A percentile compares a stretch with the other conserved stretches of the same genome.
Evolutionary conservation across 2,797 vertebrate species (phyloP).

Genomic region (Gobionotothen gibberifrons): DNA sequence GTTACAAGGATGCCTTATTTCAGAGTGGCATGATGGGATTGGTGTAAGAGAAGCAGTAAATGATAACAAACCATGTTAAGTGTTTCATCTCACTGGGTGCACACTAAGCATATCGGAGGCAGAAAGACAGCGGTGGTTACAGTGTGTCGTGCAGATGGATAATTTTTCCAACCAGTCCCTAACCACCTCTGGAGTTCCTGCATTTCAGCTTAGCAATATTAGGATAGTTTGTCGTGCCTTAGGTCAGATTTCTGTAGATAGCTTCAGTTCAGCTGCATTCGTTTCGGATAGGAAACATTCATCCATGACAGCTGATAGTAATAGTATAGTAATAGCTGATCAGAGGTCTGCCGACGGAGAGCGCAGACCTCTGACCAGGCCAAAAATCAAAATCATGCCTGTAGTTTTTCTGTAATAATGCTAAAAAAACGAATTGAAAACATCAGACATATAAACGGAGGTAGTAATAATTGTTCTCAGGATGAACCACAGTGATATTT

Average conservation of each 20-base stretch:
- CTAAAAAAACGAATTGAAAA: too few species aligned
- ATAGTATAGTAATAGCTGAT: too few species aligned
- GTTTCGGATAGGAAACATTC: conserved; percentile 4
- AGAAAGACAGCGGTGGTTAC: background rate
- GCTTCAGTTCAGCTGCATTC: conserved; percentile 26
- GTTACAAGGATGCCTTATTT: conserved; percentile 32
- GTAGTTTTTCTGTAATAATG: too few species aligned
- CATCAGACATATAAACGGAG: too few species aligned
- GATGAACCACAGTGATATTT: conserved; percentile 16
- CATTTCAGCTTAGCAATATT: conserved; percentile 11
- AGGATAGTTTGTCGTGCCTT: conserved; percentile 30
- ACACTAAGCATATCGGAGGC: conserved; percentile 1
- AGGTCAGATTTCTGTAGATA: conserved; percentile 18
- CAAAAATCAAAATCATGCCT: too few species aligned
- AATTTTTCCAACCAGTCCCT: conserved; percentile 10
- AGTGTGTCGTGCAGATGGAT: background rate
- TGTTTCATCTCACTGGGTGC: conserved; percentile 33
- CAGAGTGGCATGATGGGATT: background rate
- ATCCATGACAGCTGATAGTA: background rate
- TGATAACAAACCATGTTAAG: background rate
- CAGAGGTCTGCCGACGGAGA: too few species aligned
- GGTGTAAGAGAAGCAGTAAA: conserved; percentile 24
- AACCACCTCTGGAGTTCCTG: conserved; percentile 34
- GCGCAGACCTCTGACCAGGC: too few species aligned
- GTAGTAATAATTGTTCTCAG: background rate